Evolutionary conservation across 1,140 invertebrate genomes (phyloP), one percentile per base, ranked within the genome.

Genomic region (Papilio polytes): DNA sequence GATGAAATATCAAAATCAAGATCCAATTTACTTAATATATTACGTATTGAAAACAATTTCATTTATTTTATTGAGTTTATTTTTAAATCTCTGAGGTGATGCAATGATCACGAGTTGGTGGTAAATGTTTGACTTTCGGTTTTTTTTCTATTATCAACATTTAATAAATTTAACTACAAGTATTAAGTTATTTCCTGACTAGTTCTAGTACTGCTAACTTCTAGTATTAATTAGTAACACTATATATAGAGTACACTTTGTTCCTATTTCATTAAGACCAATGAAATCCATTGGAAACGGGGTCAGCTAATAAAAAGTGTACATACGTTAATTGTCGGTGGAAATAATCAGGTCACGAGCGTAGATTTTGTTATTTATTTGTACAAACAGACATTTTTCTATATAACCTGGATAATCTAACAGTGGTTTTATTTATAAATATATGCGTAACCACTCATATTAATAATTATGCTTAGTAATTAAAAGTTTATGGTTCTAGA

Each of bases 341-440:
- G 4, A 12, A 12, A 31, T 36, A 70, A 36, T 70, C 63, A 31
- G 26, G 63, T 70, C 63, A 70, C 13, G 63, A 70, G 26, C 8
- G 4, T 70, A 36, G 2, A 70, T 31, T 63, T 70, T 70, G 13
- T 70, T 70, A 70, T 70, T 70, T 70, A 70, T 6, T 70, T 70
- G 63, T 70, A 36, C 20, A 26, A 13, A 12, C 59, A 26, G 59
- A 22, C 20, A 20, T 18, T 6, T 18, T 51, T 18, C 2, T 51
- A 18, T 20, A 9, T 20, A 20, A 56, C n/a, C 18, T n/a, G n/a
- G 53, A 9, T 56, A 8, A 56, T 20, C n/a, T 56, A 20, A 56
- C 6, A 18, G n/a, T 56, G 53, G 1, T 56, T 18, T 53, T 53
- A 53, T 48, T 48, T 48, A 48, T 48, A 48, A 48, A 48, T 13